Base-by-base conservation (phyloP, 2,888 invertebrate species). In the Diaprepes abbreviatus region DNA sequence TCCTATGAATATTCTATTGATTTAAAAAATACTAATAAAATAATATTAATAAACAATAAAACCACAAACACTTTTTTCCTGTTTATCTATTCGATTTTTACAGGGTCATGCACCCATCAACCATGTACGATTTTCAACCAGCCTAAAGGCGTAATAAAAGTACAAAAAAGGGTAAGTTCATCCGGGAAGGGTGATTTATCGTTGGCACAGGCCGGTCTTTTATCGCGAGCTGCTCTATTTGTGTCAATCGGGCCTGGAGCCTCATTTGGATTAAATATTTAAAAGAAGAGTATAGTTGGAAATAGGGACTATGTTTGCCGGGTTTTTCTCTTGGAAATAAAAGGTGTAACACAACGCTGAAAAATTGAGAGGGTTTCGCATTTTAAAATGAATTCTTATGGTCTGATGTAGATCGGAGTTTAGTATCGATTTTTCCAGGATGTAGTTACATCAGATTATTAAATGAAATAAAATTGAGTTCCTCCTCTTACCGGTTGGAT, bases 211-310 rank as follows among this genome's bases (percentile, higher is more conserved):
- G 35, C 65, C 12, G 57, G 48, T 65, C 57, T 58, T 66, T 66
- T 66, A 66, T 66, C 58, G 48, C 36, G 50, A 58, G 58, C 48
- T 66, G 50, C 43, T 50, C 50, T 58, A 58, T 66, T 64, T 65
- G 57, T 65, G 65, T 65, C 65, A 65, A 65, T 65, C 57, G 65
- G 58, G 33, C 65, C 28, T 33, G 33, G 16, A 35, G 43, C 55
- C 55, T 55, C 64, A 64, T 64, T 64, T 64, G 33, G 40, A 55
- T 57, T 64, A 40, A 64, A 64, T 64, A 64, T 64, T 64, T 64
- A 64, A 64, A 64, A 59, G 28, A 50, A 28, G 48, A 50, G 28
- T 50, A 50, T 50, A 63, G 38, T 55, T 19, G 55, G 38, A 38
- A 55, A 36, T 38, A 24, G 12, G 38, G 36, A 55, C 36, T 38